Evolutionary conservation across 2,888 invertebrate species (phyloP), one percentile per base, ranked within the genome.

Genomic region (Drosophila paracracens): DNA sequence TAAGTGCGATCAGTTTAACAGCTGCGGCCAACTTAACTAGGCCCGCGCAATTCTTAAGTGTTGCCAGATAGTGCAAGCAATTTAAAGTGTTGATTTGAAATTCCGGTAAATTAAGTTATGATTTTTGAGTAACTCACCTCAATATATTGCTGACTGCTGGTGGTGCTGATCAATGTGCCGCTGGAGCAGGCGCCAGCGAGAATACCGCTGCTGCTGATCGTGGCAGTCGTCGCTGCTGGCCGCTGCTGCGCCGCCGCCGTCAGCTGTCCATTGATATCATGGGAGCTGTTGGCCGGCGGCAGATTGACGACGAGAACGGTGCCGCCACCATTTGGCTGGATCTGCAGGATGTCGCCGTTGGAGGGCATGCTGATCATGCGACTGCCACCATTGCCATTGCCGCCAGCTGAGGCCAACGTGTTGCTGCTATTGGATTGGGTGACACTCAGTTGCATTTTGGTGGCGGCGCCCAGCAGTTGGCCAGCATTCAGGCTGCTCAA

Each of bases 291-390:
- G 82, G 96, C 95, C 0, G 97, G 97, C 10, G 97, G 97, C 68
- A 97, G 94, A 86, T 97, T 97, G 13, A 97, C 97, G 4, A 97
- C 97, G 43, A 97, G 94, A 38, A 97, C 96, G 0, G 97, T 96
- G 4, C 97, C 96, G 8, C 95, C 95, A 27, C 89, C 90, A 54
- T 91, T 91, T 11, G 92, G 92, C 56, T 96, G 94, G 58, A 96
- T 94, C 90, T 95, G 95, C 60, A 95, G 94, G 92, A 95, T 94
- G 77, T 95, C 94, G 10, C 94, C 92, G 56, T 91, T 91, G 92
- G 94, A 66, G 92, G 94, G 89, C 84, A 94, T 94, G 93, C 93
- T 94, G 88, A 91, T 94, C 90, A 94, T 91, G 69, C 94, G 94
- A 16, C 93, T 88, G 62, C 88, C 83, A 35, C 94, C 94, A 16